Percentiles rank a stretch among this genome's conserved stretches.
Conservation (phyloP, 2,888 invertebrate genomes). For the Calameuta filiformis region DNA sequence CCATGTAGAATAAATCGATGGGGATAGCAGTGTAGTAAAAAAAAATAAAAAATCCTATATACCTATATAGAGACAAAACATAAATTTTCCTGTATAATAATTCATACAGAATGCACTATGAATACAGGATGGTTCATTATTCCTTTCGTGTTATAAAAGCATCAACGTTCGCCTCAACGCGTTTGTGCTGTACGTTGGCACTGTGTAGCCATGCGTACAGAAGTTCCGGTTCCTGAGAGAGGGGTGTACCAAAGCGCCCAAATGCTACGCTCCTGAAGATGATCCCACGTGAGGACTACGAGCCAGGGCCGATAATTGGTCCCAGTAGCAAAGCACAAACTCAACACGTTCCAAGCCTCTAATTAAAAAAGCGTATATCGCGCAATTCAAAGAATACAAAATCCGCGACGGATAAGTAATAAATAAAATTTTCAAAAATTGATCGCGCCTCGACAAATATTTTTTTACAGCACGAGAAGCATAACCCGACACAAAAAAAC, state of each 20-base stretch:
- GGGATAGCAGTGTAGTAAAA: background rate
- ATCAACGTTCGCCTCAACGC: background rate
- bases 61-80: background rate
- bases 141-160: background rate
- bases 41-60: background rate
- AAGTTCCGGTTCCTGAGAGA: background rate
- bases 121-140: background rate
- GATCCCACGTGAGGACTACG: constrained; percentile 15
- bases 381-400: background rate
- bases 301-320: constrained; percentile 13
- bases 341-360: background rate
- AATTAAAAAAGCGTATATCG: background rate
- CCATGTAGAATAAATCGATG: background rate
- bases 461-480: background rate
- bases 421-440: background rate
- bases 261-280: constrained; percentile 12
- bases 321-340: background rate
- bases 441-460: background rate
- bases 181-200: background rate
- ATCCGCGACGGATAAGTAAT: background rate
- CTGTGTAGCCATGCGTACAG: background rate
- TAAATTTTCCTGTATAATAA: background rate
- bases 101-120: background rate
- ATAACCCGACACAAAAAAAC: background rate
- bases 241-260: background rate